Conservation (phyloP, 1,140 invertebrate species). For the Bilobella aurantiaca region DNA sequence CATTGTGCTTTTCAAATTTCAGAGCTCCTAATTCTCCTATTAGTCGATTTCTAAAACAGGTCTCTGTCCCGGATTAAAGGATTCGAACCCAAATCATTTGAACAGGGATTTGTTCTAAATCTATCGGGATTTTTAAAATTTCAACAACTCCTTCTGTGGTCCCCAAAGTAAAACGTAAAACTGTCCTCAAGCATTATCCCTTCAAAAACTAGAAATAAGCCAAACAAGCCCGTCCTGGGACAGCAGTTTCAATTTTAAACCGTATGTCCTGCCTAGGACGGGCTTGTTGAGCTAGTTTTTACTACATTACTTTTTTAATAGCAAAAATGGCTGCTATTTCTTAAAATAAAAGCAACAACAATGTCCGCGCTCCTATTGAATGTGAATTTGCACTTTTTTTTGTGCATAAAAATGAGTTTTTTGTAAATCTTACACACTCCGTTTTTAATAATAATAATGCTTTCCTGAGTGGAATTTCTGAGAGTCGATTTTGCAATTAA, state of each 20-base stretch:
- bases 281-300: neutral
- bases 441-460: no score
- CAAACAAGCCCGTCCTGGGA: conserved; percentile 3
- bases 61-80: conserved; percentile 6
- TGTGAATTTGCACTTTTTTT: no score
- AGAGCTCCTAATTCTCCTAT: conserved; percentile 1
- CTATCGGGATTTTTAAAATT: neutral
- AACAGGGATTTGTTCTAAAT: neutral
- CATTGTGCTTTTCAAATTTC: no score
- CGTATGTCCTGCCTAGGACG: neutral
- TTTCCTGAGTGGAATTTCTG: no score
- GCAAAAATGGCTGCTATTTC: no score
- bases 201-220: neutral
- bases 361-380: no score
- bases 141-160: neutral
- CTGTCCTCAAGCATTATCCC: neutral
- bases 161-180: neutral
- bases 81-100: neutral
- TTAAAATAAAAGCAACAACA: no score
- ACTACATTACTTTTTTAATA: neutral
- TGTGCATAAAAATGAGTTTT: no score
- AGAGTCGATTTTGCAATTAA: no score
- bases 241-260: neutral
- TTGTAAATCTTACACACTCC: no score
- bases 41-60: neutral